phyloP scores from a whole-genome alignment of 2,888 invertebrate species.

The Blera fallax region DNA sequence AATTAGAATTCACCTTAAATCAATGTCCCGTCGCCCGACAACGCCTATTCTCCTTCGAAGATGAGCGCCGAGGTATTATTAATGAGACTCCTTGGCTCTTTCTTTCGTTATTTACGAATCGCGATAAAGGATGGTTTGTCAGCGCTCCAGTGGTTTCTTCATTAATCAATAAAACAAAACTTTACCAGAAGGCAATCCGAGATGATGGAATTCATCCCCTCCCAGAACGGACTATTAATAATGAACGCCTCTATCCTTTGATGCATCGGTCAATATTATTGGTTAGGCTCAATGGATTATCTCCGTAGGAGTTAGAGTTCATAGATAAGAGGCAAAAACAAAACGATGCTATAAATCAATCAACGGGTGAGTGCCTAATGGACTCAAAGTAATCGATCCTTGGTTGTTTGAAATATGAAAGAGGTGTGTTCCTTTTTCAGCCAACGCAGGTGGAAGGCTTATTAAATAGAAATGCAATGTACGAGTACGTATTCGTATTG shows the following conservation, averaged over 20 bases:
- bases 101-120: background rate
- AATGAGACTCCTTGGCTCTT: background rate
- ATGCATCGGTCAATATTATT: background rate
- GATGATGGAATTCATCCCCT: background rate
- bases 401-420: background rate
- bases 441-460: background rate
- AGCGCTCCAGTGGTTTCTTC: background rate
- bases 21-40: background rate
- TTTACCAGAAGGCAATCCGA: background rate
- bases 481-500: too few relatives aligned
- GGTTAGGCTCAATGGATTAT: background rate
- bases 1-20: conserved; percentile 2
- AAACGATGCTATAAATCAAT: conserved; percentile 7
- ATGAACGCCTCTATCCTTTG: background rate
- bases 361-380: background rate
- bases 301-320: background rate
- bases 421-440: background rate
- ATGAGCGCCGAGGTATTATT: background rate
- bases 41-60: background rate
- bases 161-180: conserved; percentile 6
- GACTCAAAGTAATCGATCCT: conserved; percentile 3
- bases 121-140: background rate
- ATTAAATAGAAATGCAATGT: too few relatives aligned
- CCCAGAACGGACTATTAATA: background rate
- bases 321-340: background rate